Evolutionary conservation across 2,888 invertebrate species (phyloP).

Genomic region (Sialis lutaria): DNA sequence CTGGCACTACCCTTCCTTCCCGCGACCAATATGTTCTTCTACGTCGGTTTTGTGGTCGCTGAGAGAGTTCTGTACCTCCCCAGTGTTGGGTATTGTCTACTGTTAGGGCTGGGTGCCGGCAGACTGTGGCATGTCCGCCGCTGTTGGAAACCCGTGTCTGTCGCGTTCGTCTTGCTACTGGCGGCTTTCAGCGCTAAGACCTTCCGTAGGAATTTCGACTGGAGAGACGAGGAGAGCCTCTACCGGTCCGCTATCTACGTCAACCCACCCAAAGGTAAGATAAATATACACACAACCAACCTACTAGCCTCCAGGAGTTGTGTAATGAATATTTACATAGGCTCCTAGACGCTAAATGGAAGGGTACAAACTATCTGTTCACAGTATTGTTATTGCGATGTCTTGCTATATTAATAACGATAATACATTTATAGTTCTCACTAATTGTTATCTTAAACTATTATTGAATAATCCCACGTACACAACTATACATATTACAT

Average conservation of each 20-base stretch:
- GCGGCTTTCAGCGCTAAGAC: conserved; percentile 61
- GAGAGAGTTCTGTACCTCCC: conserved; percentile 92
- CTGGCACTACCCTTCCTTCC: conserved; percentile 86
- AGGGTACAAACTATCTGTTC: no score
- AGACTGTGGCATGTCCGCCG: conserved; percentile 32
- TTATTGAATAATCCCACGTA: no score
- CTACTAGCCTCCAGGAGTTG: no score
- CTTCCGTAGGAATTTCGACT: conserved; percentile 69
- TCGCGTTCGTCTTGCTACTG: conserved; percentile 35
- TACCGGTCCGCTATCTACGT: conserved; percentile 80
- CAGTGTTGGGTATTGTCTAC: conserved; percentile 85
- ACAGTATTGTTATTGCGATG: no score
- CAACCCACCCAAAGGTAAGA: conserved; percentile 94
- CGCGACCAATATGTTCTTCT: conserved; percentile 90
- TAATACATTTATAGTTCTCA: no score
- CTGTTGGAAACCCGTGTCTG: conserved; percentile 24
- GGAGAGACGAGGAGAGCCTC: conserved; percentile 84
- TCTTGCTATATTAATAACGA: no score
- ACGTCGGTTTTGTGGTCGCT: conserved; percentile 96
- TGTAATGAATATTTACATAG: no score
- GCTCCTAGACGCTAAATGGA: no score
- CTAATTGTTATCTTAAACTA: no score
- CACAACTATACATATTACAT: no score
- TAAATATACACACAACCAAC: not conserved
- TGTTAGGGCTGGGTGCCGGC: conserved; percentile 59